Base-by-base conservation (phyloP, 1,140 invertebrate genomes). In the Scaptomyza pallida region DNA sequence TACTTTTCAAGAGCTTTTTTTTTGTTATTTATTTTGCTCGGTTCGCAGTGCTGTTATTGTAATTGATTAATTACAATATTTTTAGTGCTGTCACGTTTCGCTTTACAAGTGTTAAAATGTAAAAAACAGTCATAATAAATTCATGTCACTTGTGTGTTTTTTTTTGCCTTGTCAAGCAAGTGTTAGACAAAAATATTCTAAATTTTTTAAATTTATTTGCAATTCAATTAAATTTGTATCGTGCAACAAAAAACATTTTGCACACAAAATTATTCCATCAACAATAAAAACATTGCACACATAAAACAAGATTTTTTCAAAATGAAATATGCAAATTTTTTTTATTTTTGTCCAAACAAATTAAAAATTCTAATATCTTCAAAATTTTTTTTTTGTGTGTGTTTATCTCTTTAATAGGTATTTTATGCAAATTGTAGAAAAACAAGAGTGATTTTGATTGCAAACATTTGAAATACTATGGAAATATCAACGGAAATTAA, bases 11-110 rank as follows among this genome's bases (percentile, higher is more conserved):
- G 47, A 67, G 73, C 57, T 63, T 74, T 63, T 70, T 37, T 4
- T 12, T 37, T 30, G 26, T 30, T 55, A 61, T 74, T 63, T 70
- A 23, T 4, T 12, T 37, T 30, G 26, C 9, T 55, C 21, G 35
- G 17, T 61, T 51, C 43, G 19, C 33, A 30, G 10, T 47, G 23
- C 50, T 54, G 52, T 77, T 68, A 52, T 74, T 86, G 64, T 69
- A 74, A 77, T 81, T 85, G 77, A 85, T 86, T 85, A 86, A 85
- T 86, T 80, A 63, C 44, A 80, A 6, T 47, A 55, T 55, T 67
- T 50, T 17, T 40, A 43, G 9, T 68, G 19, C 57, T 64, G 61
- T 68, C 69, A 45, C 48, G 61, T 51, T 65, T 55, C 51, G 30
- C 41, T 63, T 70, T 55, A 54, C 59, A 37, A n/a, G 61, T 65